A percentile compares a stretch with the other conserved stretches of the same genome.
phyloP scores from a whole-genome alignment of 2,888 invertebrate species.

The Germaria angustata region DNA sequence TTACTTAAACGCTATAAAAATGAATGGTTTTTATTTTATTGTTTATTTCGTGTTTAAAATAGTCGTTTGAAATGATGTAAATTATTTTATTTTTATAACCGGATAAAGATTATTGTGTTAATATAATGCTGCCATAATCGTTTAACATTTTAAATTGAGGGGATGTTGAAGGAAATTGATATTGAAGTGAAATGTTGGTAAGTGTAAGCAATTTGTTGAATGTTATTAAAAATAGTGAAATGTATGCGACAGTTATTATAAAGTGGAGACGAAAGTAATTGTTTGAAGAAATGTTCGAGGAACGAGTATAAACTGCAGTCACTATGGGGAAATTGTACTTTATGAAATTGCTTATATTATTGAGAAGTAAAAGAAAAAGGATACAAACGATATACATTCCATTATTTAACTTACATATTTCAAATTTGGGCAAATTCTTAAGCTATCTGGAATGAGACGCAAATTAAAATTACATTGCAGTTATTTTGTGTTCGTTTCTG shows the following conservation, averaged over 20 bases:
- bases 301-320: no score
- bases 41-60: slow-evolving; percentile 3
- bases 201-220: not conserved
- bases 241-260: not conserved
- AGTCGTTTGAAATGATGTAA: slow-evolving; percentile 51
- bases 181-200: not conserved
- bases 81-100: slow-evolving; percentile 59
- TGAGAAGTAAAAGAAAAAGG: no score
- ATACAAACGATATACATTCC: no score
- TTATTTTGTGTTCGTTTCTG: no score
- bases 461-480: no score
- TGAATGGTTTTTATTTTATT: slow-evolving; percentile 25
- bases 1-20: slow-evolving; percentile 49
- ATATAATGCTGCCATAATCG: not conserved
- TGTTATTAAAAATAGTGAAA: not conserved
- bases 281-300: not conserved
- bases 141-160: slow-evolving; percentile 8
- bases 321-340: no score
- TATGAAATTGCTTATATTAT: no score
- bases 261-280: not conserved
- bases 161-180: slow-evolving; percentile 12
- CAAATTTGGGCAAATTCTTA: no score
- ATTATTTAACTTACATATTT: no score
- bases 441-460: no score
- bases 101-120: slow-evolving; percentile 45